Evolutionary conservation across 2,113 vertebrate genomes (phyloP).

Genomic region (Rutilus rutilus): DNA sequence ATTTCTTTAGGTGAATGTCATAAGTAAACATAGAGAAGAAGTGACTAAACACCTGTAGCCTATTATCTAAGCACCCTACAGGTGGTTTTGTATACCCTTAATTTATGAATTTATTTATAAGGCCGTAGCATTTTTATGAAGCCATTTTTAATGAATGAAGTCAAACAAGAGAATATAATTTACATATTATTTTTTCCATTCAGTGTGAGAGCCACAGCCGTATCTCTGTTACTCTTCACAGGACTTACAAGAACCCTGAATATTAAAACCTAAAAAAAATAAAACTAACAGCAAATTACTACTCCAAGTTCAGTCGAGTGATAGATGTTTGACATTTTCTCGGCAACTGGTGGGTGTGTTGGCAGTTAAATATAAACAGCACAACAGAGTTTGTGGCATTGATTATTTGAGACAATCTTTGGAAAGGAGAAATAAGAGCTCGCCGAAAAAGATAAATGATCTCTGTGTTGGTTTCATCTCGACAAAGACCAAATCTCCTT

Average conservation of each 20-base stretch:
- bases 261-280: neutral
- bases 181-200: neutral
- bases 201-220: neutral
- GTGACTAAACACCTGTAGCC: neutral
- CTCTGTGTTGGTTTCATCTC: constrained; percentile 59
- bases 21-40: neutral
- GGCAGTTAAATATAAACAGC: constrained; percentile 74
- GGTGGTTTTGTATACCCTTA: neutral
- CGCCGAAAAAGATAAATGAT: constrained; percentile 63
- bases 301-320: constrained; percentile 53
- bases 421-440: constrained; percentile 56
- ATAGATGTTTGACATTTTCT: constrained; percentile 69
- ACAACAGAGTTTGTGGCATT: constrained; percentile 58
- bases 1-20: neutral
- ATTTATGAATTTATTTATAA: neutral
- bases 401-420: constrained; percentile 72
- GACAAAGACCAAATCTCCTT: constrained; percentile 63
- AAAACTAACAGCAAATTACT: constrained; percentile 56
- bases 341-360: constrained; percentile 65
- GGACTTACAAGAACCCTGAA: neutral
- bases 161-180: neutral
- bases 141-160: neutral
- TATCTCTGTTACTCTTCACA: neutral
- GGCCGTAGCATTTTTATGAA: neutral
- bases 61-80: neutral